A percentile compares a stretch with the other conserved stretches of the same genome.
These are phyloP conservation scores for Pseudochirops cupreus DNA, from an alignment of 2,797 vertebrate genomes.

Conservation along the genomic window DNA sequence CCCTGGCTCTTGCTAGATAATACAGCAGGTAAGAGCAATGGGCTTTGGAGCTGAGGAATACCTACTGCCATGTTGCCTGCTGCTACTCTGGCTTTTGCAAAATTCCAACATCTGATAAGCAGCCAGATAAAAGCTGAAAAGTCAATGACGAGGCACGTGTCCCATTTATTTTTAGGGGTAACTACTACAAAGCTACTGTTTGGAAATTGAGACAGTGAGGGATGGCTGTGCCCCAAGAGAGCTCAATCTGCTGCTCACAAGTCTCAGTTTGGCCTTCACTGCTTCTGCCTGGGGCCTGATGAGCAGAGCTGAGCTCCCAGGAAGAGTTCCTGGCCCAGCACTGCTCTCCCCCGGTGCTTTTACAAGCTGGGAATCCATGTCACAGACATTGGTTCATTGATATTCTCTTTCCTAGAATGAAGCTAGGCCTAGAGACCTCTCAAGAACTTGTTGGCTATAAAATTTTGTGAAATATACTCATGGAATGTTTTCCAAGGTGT, in stretches of 20 bases:
- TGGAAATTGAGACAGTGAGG: background rate
- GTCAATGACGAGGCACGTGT: background rate
- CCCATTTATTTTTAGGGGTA: background rate
- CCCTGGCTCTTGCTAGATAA: too few species aligned
- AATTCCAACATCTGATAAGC: background rate
- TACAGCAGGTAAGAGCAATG: too few species aligned
- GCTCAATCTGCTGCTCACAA: background rate
- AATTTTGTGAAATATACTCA: background rate
- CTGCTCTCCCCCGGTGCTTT: too few species aligned
- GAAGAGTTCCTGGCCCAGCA: too few species aligned
- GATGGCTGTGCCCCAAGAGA: background rate
- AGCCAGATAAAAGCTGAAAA: background rate
- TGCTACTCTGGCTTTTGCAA: background rate
- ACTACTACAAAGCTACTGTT: background rate
- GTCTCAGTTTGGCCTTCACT: background rate
- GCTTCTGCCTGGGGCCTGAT: too few species aligned
- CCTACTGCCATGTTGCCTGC: background rate
- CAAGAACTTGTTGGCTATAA: background rate
- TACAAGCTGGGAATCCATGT: background rate
- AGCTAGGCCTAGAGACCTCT: background rate
- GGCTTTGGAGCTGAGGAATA: background rate
- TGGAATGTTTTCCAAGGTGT: background rate
- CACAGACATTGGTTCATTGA: background rate
- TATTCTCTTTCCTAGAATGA: background rate
- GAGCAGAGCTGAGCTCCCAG: background rate